Evolutionary conservation across 2,113 vertebrate species (phyloP).

Genomic region (Caranx melampygus): DNA sequence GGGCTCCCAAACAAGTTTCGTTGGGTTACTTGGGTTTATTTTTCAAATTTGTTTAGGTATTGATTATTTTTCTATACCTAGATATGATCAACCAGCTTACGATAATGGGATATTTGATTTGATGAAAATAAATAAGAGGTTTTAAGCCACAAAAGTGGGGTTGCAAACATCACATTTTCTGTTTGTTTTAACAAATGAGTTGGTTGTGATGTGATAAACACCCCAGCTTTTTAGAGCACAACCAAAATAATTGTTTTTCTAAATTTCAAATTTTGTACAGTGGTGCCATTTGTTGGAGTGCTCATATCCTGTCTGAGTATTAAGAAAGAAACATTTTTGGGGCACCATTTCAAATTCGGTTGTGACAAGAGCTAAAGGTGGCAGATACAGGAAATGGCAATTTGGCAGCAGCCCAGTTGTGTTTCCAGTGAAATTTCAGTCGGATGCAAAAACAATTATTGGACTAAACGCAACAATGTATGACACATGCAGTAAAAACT

Average conservation of each 20-base stretch:
- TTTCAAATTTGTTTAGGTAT: neutral
- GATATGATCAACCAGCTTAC: neutral
- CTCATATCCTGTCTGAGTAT: too few species aligned
- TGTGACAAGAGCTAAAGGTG: too few species aligned
- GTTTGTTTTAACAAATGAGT: neutral
- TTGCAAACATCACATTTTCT: neutral
- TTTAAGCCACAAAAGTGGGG: too few species aligned
- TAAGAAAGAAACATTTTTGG: neutral
- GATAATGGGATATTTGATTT: neutral
- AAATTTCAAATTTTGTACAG: too few species aligned
- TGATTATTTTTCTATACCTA: conserved; percentile 2
- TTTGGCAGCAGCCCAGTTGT: neutral
- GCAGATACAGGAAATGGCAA: neutral
- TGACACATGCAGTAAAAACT: neutral
- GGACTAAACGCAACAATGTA: neutral
- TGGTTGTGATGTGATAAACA: neutral
- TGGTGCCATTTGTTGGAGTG: too few species aligned
- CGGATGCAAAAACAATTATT: neutral
- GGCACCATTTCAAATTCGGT: neutral
- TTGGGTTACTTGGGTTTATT: neutral
- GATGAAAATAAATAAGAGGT: neutral
- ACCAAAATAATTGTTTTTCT: too few species aligned
- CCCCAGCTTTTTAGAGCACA: too few species aligned
- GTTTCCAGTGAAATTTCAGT: neutral
- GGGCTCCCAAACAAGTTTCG: neutral